Evolutionary conservation across 2,797 vertebrate species (phyloP).

Genomic region (Protosalanx chinensis): DNA sequence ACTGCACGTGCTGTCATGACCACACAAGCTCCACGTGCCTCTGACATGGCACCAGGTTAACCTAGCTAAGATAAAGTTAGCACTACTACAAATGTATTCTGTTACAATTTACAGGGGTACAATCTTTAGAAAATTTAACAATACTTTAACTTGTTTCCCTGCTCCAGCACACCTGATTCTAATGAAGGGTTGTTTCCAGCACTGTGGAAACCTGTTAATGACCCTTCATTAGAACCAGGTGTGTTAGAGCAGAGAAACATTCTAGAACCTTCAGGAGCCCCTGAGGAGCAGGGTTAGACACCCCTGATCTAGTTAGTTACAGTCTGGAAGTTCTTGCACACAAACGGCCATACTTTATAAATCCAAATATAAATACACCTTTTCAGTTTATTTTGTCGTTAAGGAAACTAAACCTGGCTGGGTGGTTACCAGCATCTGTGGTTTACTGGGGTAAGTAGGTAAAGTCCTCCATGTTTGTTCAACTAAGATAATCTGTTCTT

Average conservation of each 20-base stretch:
- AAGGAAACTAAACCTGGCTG: conserved; percentile 56
- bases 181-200: too few relatives aligned
- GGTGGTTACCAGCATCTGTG: conserved; percentile 85
- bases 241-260: too few relatives aligned
- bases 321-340: neutral
- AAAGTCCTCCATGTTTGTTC: conserved; percentile 31
- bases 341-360: neutral
- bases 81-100: too few relatives aligned
- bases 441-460: conserved; percentile 80
- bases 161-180: too few relatives aligned
- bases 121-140: neutral
- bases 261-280: too few relatives aligned
- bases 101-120: neutral
- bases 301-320: neutral
- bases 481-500: conserved; percentile 73
- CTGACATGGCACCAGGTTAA: too few relatives aligned
- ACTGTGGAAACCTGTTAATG: too few relatives aligned
- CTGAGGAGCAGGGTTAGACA: too few relatives aligned
- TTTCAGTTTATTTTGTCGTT: too few relatives aligned
- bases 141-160: neutral
- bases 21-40: neutral
- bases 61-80: too few relatives aligned
- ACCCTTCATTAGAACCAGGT: too few relatives aligned
- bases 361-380: neutral
- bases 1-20: neutral